These are phyloP conservation scores for Tetragnatha versicolor DNA, from an alignment of 1,140 invertebrate species.

Conservation along the genomic window DNA sequence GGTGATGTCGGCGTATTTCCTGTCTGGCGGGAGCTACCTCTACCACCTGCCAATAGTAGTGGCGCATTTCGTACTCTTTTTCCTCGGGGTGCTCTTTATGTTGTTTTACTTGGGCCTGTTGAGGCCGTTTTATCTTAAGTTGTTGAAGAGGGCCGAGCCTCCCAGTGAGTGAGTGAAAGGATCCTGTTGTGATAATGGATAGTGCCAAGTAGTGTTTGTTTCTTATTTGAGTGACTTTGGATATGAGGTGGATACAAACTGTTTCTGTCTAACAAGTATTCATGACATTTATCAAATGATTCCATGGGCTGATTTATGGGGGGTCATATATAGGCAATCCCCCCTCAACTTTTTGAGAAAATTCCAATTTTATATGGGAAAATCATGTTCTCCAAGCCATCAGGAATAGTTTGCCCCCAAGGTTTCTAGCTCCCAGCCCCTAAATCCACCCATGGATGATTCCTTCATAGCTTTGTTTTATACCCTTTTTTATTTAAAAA, in stretches of 20 bases:
- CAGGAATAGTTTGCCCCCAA: no score
- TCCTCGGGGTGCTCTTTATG: constrained; percentile 57
- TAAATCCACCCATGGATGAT: no score
- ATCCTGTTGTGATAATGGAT: constrained; percentile 45
- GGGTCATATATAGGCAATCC: no score
- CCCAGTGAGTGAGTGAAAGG: constrained; percentile 6
- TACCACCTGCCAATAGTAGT: constrained; percentile 51
- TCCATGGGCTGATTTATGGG: no score
- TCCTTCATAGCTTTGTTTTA: no score
- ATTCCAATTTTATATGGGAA: no score
- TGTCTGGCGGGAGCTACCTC: background rate
- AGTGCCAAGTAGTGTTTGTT: constrained; percentile 31
- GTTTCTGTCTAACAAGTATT: background rate
- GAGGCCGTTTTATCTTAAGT: constrained; percentile 47
- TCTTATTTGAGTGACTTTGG: background rate
- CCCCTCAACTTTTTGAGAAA: no score
- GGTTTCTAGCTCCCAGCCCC: no score
- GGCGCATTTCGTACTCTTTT: constrained; percentile 55
- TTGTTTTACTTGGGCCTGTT: constrained; percentile 54
- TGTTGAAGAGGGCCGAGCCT: constrained; percentile 8
- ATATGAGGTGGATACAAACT: background rate
- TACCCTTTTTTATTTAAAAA: no score
- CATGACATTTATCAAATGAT: no score
- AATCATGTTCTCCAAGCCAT: no score
- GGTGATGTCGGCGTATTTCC: constrained; percentile 48